Base-by-base conservation (phyloP, 2,888 invertebrate genomes). In the Tetranychus truncatus region DNA sequence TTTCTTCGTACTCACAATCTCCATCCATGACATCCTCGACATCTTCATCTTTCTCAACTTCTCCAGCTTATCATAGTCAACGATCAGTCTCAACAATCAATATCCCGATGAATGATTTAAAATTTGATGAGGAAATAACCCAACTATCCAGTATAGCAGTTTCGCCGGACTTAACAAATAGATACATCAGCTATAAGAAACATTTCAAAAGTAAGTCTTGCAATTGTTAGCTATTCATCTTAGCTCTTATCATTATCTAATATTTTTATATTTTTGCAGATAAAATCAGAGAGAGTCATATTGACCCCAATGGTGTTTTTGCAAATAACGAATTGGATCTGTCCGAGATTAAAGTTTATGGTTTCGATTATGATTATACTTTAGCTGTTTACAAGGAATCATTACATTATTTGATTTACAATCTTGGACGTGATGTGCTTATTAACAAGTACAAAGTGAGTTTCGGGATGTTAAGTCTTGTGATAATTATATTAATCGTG, bases 341-440 rank as follows among this genome's bases (percentile, higher is more conserved):
- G 74, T 87, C 89, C 78, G 91, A 94, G 83, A 91, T 97, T 67
- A 88, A 91, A 81, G 92, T 95, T 0, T 95, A 95, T 85, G 93
- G 97, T 69, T 97, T 97, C 85, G 97, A 97, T 84, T 97, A 97
- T 85, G 97, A 97, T 83, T 97, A 97, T 83, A 97, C 97, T 0
- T 83, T 97, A 80, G 96, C 96, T 1, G 91, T 92, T 80, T 97
- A 97, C 83, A 94, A 92, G 81, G 90, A 91, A 11, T 87, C 89
- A 24, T 85, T 97, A 82, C 92, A 95, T 82, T 88, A 89, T 81
- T 86, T 96, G 72, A 87, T 97, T 21, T 97, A 95, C 82, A 90
- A 92, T 82, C 86, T 95, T 78, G 95, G 94, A 0, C 87, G 91
- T 79, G 89, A 94, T 81, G 88, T 88, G 82, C 86, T 97, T 1